These are phyloP conservation scores for Ciconia nigra DNA, from an alignment of 2,797 vertebrate species.

Conservation along the genomic window DNA sequence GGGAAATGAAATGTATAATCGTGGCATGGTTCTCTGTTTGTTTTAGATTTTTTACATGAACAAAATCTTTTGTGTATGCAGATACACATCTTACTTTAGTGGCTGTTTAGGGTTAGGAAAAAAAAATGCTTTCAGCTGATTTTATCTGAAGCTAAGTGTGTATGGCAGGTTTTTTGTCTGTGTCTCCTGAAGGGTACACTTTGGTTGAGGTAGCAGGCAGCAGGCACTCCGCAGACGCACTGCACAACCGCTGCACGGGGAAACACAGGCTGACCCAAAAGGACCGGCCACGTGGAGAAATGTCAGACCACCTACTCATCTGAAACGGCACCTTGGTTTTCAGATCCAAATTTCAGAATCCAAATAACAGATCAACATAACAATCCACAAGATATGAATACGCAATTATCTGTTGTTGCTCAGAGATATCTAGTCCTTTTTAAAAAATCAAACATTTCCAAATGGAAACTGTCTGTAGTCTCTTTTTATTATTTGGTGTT, in stretches of 20 bases:
- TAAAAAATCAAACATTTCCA: background rate
- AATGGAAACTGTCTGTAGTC: background rate
- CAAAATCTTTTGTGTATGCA: slow-evolving; percentile 26
- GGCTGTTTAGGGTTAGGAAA: background rate
- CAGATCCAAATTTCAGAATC: background rate
- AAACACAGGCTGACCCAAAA: background rate
- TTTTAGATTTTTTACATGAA: slow-evolving; percentile 44
- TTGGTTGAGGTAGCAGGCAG: slow-evolving; percentile 9
- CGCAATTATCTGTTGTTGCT: accelerated
- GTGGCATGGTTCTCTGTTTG: slow-evolving; percentile 22
- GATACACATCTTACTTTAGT: background rate
- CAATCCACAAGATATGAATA: background rate
- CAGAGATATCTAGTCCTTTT: background rate
- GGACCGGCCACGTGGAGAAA: background rate
- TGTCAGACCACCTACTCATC: background rate
- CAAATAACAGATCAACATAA: background rate
- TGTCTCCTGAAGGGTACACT: background rate
- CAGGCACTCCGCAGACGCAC: background rate
- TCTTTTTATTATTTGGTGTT: background rate
- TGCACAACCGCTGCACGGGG: background rate
- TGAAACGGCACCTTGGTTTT: background rate
- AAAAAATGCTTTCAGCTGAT: background rate
- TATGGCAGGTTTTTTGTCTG: slow-evolving; percentile 55
- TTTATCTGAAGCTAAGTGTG: slow-evolving; percentile 58
- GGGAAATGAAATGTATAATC: slow-evolving; percentile 63